Evolutionary conservation across 2,888 invertebrate species (phyloP), one percentile per base, ranked within the genome.

Genomic region (Heliconius cydno): DNA sequence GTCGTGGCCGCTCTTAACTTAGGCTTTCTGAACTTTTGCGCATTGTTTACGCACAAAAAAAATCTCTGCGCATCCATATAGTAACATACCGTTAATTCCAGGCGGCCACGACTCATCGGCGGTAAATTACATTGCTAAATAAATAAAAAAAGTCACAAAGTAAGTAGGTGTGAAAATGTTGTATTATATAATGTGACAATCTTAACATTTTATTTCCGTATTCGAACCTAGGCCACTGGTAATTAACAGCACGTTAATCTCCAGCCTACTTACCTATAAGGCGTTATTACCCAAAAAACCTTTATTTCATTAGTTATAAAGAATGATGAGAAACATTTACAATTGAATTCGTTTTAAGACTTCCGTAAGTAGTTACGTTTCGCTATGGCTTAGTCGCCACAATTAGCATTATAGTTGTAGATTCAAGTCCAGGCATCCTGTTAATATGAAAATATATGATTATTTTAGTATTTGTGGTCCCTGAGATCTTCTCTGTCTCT

Each of bases 261-360:
- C n/a, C 67, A 67, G 22, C 67, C 67, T 67, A 22, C 68, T 60
- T 57, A 81, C 70, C 38, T 46, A 60, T 67, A 80, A 73, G 70
- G 57, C 72, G 67, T 76, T 78, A 81, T 79, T 76, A 73, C 34
- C n/a, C 22, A 78, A 78, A 81, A 77, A 73, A 41, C 38, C 30
- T 57, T 57, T 30, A 80, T 74, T 81, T 76, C 76, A 67, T 74
- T 74, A 77, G 63, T 76, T 63, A 71, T 63, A 72, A 74, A 79
- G 78, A 80, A 82, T 75, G 70, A 76, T 82, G 82, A 72, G 82
- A 82, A 82, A n/a, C 34, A 34, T 57, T 9, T 6, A 73, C 34
- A 73, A 73, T 73, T 57, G 72, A n/a, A 60, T n/a, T 73, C 57
- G 22, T 57, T 73, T 57, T 34, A 30, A 28, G 52, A 34, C n/a